These are phyloP conservation scores for Cinclus cinclus DNA, from an alignment of 2,113 vertebrate species.

Conservation along the genomic window DNA sequence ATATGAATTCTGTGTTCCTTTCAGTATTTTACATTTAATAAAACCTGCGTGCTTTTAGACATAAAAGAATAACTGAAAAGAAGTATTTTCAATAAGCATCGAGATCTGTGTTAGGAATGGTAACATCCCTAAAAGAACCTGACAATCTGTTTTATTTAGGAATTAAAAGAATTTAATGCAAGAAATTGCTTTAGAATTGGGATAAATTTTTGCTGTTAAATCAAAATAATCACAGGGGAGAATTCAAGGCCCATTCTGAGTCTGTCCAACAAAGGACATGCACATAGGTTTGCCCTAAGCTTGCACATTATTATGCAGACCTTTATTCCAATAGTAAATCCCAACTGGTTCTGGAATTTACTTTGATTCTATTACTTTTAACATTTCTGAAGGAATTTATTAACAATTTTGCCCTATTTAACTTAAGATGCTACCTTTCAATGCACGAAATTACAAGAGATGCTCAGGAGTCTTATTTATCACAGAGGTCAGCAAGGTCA, in stretches of 20 bases:
- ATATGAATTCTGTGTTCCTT: conserved; percentile 32
- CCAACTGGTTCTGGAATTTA: background rate
- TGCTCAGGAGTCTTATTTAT: background rate
- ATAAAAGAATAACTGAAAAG: conserved; percentile 37
- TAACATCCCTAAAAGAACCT: background rate
- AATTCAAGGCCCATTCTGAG: background rate
- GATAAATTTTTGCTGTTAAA: background rate
- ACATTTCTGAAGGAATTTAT: background rate
- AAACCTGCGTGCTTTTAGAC: conserved; percentile 18
- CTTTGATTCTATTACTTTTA: background rate
- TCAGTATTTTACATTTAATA: conserved; percentile 28
- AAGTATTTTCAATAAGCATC: background rate
- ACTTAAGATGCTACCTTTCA: background rate
- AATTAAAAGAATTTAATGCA: background rate
- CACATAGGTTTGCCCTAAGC: background rate
- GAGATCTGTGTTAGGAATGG: background rate
- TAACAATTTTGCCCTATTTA: background rate
- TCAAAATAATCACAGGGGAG: background rate
- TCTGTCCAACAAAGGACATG: background rate
- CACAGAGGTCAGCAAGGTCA: background rate
- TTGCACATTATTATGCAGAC: background rate
- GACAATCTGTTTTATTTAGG: background rate
- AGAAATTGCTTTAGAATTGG: background rate
- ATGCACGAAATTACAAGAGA: background rate
- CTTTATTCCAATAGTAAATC: background rate